Evolutionary conservation across 2,888 invertebrate genomes (phyloP).

Genomic region (Orthonychiurus folsomi): DNA sequence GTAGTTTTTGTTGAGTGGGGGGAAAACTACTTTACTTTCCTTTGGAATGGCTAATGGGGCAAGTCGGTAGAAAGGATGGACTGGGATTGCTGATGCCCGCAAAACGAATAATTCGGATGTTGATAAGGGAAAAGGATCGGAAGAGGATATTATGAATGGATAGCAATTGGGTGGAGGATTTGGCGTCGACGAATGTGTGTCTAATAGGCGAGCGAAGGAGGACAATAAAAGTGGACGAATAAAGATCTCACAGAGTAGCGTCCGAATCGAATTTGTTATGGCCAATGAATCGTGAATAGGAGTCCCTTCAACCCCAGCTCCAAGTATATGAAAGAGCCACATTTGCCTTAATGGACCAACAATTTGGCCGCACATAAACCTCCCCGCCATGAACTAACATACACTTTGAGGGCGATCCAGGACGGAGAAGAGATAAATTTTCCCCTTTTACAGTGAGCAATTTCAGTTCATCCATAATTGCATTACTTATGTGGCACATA

Average conservation of each 20-base stretch:
- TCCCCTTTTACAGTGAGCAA: conserved; percentile 37
- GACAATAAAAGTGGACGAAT: conserved; percentile 37
- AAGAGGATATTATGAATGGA: conserved; percentile 10
- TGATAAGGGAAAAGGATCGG: conserved; percentile 17
- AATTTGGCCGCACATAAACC: conserved; percentile 27
- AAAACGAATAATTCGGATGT: no score
- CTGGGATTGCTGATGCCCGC: conserved; percentile 7
- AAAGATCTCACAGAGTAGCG: conserved; percentile 31
- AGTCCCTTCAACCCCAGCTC: no score
- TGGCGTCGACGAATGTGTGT: conserved; percentile 15
- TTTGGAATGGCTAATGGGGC: conserved; percentile 1
- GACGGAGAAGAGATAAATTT: conserved; percentile 33
- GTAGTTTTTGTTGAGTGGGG: not conserved
- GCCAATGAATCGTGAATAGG: conserved; percentile 40
- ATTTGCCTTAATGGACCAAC: conserved; percentile 36
- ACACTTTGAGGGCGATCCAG: not conserved
- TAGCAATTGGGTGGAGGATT: not conserved
- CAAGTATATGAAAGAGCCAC: conserved; percentile 28
- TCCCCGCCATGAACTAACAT: not conserved
- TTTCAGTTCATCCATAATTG: conserved; percentile 28
- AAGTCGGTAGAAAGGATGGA: no score
- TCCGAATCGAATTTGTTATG: conserved; percentile 39
- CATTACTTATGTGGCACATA: conserved; percentile 31
- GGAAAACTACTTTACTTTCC: no score
- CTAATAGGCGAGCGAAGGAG: conserved; percentile 31